Evolutionary conservation across 2,888 invertebrate genomes (phyloP).

Genomic region (Halictus quadricinctus): DNA sequence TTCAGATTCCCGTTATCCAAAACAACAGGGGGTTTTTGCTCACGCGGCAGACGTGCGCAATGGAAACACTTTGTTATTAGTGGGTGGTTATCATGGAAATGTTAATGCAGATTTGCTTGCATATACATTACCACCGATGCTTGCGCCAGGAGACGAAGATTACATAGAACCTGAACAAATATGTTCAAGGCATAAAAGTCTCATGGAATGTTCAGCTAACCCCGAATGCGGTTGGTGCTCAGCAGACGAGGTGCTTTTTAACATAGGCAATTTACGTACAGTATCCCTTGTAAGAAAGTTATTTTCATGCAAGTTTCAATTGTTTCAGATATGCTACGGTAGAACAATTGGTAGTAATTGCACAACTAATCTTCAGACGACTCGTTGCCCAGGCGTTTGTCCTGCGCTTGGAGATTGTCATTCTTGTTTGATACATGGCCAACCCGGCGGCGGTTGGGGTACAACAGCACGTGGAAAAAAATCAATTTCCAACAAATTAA

Average conservation of each 20-base stretch:
- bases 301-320: not conserved
- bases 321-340: slow-evolving; percentile 87
- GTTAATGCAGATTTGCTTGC: slow-evolving; percentile 94
- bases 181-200: slow-evolving; percentile 89
- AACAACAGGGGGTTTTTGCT: slow-evolving; percentile 94
- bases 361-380: slow-evolving; percentile 94
- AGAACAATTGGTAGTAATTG: slow-evolving; percentile 94
- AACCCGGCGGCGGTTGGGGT: slow-evolving; percentile 83
- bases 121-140: slow-evolving; percentile 92
- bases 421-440: slow-evolving; percentile 93
- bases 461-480: slow-evolving; percentile 79
- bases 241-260: slow-evolving; percentile 85
- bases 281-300: not conserved
- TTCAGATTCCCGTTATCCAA: slow-evolving; percentile 87
- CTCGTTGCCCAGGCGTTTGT: slow-evolving; percentile 94
- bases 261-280: not conserved
- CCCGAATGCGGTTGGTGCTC: slow-evolving; percentile 98
- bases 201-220: slow-evolving; percentile 93
- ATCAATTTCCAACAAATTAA: slow-evolving; percentile 90
- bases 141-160: slow-evolving; percentile 87
- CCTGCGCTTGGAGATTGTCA: slow-evolving; percentile 94
- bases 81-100: slow-evolving; percentile 96
- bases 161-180: slow-evolving; percentile 89
- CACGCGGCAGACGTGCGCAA: slow-evolving; percentile 92
- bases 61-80: slow-evolving; percentile 92